These are phyloP conservation scores for Oligia fasciuncula DNA, from an alignment of 2,888 invertebrate species.

Conservation along the genomic window DNA sequence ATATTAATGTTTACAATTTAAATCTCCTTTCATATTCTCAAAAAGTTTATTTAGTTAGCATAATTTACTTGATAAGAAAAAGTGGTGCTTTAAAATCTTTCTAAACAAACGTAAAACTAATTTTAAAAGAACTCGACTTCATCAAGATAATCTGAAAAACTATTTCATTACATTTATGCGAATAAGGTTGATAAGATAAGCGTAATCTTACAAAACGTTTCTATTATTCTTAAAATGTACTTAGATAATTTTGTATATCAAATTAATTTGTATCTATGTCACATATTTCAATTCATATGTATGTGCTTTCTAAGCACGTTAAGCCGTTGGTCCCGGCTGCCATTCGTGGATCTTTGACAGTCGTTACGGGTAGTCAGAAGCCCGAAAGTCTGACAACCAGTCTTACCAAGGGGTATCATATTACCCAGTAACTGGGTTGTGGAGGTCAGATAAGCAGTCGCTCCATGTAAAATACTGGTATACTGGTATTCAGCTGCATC, in stretches of 20 bases:
- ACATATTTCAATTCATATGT: neutral
- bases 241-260: neutral
- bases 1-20: constrained; percentile 17
- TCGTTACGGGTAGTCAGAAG: too few species aligned
- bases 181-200: constrained; percentile 1
- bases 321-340: too few species aligned
- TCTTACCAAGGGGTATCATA: too few species aligned
- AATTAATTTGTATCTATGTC: neutral
- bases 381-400: too few species aligned
- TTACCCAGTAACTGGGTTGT: too few species aligned
- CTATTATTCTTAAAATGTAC: neutral
- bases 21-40: constrained; percentile 3
- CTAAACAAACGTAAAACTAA: constrained; percentile 6
- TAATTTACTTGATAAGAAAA: constrained; percentile 24
- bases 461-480: too few species aligned
- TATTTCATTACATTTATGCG: neutral
- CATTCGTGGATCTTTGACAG: too few species aligned
- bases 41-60: constrained; percentile 12
- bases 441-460: too few species aligned
- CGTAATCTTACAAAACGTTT: neutral
- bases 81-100: constrained; percentile 15
- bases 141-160: constrained; percentile 7
- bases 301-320: neutral
- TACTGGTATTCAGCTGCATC: too few species aligned
- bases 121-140: neutral